phyloP scores from a whole-genome alignment of 2,888 invertebrate species.

The Hipparchia semele region DNA sequence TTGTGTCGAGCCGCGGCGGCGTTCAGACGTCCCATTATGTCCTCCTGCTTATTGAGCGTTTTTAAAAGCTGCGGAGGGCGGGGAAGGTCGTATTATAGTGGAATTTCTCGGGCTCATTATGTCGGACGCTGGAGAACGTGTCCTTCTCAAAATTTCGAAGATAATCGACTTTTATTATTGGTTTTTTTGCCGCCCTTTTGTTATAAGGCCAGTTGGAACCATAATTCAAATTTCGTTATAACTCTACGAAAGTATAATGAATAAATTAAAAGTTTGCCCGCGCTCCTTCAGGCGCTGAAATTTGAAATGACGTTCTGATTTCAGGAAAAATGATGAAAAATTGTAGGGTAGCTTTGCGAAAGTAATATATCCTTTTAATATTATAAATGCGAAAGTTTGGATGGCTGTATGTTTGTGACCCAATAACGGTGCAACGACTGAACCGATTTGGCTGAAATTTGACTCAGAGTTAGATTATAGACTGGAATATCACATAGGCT shows the following conservation, averaged over 20 bases:
- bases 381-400: too few relatives aligned
- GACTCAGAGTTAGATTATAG: too few relatives aligned
- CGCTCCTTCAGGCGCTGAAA: not conserved
- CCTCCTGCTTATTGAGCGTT: not conserved
- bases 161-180: slow-evolving; percentile 46
- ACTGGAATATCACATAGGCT: too few relatives aligned
- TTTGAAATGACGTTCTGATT: not conserved
- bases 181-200: slow-evolving; percentile 37
- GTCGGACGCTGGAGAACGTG: slow-evolving; percentile 56
- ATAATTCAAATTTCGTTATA: slow-evolving; percentile 40
- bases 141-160: slow-evolving; percentile 59
- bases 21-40: not conserved
- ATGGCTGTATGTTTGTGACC: too few relatives aligned
- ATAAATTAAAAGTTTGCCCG: slow-evolving; percentile 32
- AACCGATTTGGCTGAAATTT: too few relatives aligned
- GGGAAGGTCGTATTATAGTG: slow-evolving; percentile 45
- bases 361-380: too few relatives aligned
- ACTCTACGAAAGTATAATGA: slow-evolving; percentile 28
- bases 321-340: not conserved
- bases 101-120: slow-evolving; percentile 58
- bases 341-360: too few relatives aligned
- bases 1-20: slow-evolving; percentile 42
- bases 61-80: slow-evolving; percentile 2
- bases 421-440: too few relatives aligned
- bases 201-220: slow-evolving; percentile 27